Evolutionary conservation across 2,888 invertebrate species (phyloP), one percentile per base, ranked within the genome.

Genomic region (Zootermopsis nevadensis): DNA sequence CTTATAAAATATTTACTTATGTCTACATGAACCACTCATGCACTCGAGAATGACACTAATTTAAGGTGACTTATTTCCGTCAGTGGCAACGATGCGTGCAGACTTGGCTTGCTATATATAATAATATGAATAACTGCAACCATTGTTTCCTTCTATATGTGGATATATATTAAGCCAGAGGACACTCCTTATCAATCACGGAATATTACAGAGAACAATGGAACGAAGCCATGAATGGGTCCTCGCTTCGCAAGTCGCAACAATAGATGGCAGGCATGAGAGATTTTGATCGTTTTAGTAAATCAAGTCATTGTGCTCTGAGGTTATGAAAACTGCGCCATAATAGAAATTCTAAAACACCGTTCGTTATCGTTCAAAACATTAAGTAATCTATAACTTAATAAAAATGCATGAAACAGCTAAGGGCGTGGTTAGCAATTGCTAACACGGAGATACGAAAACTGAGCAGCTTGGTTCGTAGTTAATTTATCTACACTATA

Each of bases 181-280:
- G 76, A 35, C 38, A 76, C 76, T 76, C 42, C 38, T 76, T 48
- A 76, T 48, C 76, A 76, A 76, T 76, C 76, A 76, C n/a, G 31
- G 76, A 76, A 76, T 76, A 48, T 76, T 27, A n/a, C 60, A 7
- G 27, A 48, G 38, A 48, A 76, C 76, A 76, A 76, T 48, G 42
- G 42, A 48, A 74, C 19, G 27, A 27, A 48, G 19, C 38, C 72
- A n/a, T 76, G 76, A 38, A 76, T 42, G 38, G 76, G 27, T 76
- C 42, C 24, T 27, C 3, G 42, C 19, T n/a, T 24, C 27, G 35
- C 33, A 31, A 30, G 72, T 22, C 72, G 22, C 30, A 72, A 72
- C 72, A 72, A 72, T 72, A 33, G 72, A 72, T 10, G 15, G 31
- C 30, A 30, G 33, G 8, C 24, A 10, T 22, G 72, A 31, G 31